Conservation (phyloP, 2,113 vertebrate species). For the Ammospiza caudacuta region DNA sequence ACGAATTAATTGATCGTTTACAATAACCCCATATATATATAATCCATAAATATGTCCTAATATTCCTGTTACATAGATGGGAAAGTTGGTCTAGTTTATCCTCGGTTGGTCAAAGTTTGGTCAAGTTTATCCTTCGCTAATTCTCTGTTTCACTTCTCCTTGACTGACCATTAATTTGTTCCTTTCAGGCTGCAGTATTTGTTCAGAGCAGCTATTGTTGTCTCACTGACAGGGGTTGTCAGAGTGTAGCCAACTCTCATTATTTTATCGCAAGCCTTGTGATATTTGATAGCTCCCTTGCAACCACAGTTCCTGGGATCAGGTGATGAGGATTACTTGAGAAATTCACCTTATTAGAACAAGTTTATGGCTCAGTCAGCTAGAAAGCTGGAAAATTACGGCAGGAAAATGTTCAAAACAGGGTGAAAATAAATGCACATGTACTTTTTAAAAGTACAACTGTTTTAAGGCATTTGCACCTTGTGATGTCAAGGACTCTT, state of each 20-base stretch:
- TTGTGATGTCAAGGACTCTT: background rate
- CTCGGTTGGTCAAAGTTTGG: background rate
- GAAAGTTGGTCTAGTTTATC: background rate
- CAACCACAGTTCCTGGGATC: background rate
- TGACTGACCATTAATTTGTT: background rate
- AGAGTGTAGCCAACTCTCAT: background rate
- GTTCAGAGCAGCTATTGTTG: background rate
- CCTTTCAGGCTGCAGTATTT: background rate
- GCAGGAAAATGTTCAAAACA: background rate
- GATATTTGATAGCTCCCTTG: slow-evolving; percentile 1
- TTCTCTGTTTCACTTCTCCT: background rate
- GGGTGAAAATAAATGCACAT: background rate
- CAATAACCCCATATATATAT: background rate
- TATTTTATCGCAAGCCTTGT: background rate
- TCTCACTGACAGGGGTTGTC: background rate
- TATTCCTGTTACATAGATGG: background rate
- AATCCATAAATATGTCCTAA: background rate
- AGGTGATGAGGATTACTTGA: background rate
- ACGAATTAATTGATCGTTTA: background rate
- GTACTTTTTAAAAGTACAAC: background rate
- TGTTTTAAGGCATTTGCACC: background rate
- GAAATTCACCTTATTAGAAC: background rate
- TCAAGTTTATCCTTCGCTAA: background rate
- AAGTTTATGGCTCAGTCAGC: background rate
- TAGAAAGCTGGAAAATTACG: background rate